Evolutionary conservation across 2,888 invertebrate genomes (phyloP).

Genomic region (Drosophila longiperda): DNA sequence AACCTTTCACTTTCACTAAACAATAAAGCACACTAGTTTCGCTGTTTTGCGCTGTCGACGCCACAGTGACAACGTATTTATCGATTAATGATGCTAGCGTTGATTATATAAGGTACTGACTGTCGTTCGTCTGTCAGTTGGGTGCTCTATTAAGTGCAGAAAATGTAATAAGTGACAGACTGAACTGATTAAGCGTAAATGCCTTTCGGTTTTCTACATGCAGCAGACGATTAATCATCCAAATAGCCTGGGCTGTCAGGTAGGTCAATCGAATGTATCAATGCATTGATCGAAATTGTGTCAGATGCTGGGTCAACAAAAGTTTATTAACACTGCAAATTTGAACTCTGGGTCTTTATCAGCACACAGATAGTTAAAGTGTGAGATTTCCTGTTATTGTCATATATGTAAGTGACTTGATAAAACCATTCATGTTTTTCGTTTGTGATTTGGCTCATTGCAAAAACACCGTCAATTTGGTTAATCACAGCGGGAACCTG

Average conservation of each 20-base stretch:
- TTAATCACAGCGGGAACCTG: conserved; percentile 53
- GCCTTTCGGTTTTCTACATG: conserved; percentile 35
- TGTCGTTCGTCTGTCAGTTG: conserved; percentile 27
- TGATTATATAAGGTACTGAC: conserved; percentile 52
- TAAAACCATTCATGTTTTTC: conserved; percentile 47
- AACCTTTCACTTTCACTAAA: conserved; percentile 71
- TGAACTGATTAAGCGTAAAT: conserved; percentile 48
- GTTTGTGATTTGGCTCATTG: conserved; percentile 37
- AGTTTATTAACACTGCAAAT: conserved; percentile 47
- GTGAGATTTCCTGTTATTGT: conserved; percentile 42
- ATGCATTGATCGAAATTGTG: conserved; percentile 34
- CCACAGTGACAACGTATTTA: conserved; percentile 45
- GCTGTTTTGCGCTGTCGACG: conserved; percentile 1
- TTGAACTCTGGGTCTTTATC: conserved; percentile 43
- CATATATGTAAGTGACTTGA: conserved; percentile 53
- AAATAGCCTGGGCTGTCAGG: conserved; percentile 19
- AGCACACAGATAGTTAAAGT: conserved; percentile 23
- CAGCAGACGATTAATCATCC: conserved; percentile 47
- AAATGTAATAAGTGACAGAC: conserved; percentile 49
- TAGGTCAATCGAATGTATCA: conserved; percentile 24
- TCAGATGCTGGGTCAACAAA: conserved; percentile 30
- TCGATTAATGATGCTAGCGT: conserved; percentile 33
- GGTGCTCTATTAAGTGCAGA: conserved; percentile 57
- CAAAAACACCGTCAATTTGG: conserved; percentile 41
- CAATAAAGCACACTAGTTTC: conserved; percentile 3